phyloP scores from a whole-genome alignment of 2,888 invertebrate species.

The Clunio marinus region DNA sequence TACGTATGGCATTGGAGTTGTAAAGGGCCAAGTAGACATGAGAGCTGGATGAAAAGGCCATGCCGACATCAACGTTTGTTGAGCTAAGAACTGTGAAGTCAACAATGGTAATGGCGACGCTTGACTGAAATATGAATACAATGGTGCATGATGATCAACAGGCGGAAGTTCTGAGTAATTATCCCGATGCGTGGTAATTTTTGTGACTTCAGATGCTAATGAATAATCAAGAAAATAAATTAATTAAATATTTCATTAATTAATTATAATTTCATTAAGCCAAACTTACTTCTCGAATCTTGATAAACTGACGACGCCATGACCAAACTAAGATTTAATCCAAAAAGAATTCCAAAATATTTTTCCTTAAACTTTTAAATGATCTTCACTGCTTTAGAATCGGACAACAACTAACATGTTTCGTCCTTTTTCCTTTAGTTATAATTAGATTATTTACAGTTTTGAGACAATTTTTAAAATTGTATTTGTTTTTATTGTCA shows the following conservation, averaged over 20 bases:
- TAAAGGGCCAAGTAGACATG: no score
- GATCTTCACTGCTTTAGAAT: background rate
- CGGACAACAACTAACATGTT: background rate
- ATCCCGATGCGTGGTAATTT: no score
- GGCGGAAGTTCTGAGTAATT: background rate
- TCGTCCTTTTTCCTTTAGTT: background rate
- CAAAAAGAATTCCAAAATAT: background rate
- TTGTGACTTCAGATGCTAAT: background rate
- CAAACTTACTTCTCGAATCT: background rate
- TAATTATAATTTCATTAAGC: no score
- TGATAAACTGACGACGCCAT: background rate
- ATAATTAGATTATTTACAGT: background rate
- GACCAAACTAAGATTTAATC: background rate
- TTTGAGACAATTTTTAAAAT: background rate
- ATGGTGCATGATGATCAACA: background rate
- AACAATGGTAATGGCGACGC: background rate
- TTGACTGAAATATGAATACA: background rate
- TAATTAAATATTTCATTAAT: background rate
- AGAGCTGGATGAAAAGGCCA: no score
- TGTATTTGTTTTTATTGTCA: background rate
- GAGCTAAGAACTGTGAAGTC: background rate
- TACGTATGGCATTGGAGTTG: background rate
- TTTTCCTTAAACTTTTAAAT: background rate
- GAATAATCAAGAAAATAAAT: background rate
- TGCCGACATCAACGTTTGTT: slow-evolving; percentile 43